Evolutionary conservation across 1,140 invertebrate species (phyloP), one percentile per base, ranked within the genome.

Genomic region (Sminthurinus signatus): DNA sequence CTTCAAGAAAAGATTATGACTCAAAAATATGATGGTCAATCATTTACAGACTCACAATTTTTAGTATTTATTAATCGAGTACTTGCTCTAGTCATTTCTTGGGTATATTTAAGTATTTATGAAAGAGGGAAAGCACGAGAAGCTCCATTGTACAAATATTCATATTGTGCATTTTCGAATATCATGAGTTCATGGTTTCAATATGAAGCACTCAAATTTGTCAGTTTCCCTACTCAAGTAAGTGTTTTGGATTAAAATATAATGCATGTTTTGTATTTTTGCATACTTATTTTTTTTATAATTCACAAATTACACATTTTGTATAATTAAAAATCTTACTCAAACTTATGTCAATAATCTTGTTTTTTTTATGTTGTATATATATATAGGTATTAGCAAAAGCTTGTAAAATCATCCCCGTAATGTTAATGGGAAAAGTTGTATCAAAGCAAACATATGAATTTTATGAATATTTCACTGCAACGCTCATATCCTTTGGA

Each of bases 121-220:
- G 62, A 76, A 84, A 85, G 88, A 68, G 27, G 5, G 86, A 92
- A 73, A 28, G 19, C 17, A 1, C n/a, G 43, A 42, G 81, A 81
- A 46, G 88, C 91, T 54, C 96, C 96, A 3, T 79, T 98, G 2
- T 98, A 97, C 77, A 93, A 96, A 79, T 98, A 98, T 80, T 89
- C 89, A 0, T 98, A 88, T 79, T 93, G 93, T 75, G 96, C 95
- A 0, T 86, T 99, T 71, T 96, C 93, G 19, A 99, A 99, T 78
- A 93, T 98, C 64, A 86, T 99, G 83, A 97, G 94, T 75, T 95
- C 93, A 43, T 99, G 96, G 96, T 98, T 93, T 78, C 96, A 99
- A 78, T 99, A 99, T 75, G 96, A 99, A 80, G 96, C 96, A 23
- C 80, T 99, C 2, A 99, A 98, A 78, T 99, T 89, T 80, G 92